Percentiles rank a stretch among this genome's conserved stretches.
phyloP scores from a whole-genome alignment of 2,797 vertebrate species.

The Phataginus tetradactyla region DNA sequence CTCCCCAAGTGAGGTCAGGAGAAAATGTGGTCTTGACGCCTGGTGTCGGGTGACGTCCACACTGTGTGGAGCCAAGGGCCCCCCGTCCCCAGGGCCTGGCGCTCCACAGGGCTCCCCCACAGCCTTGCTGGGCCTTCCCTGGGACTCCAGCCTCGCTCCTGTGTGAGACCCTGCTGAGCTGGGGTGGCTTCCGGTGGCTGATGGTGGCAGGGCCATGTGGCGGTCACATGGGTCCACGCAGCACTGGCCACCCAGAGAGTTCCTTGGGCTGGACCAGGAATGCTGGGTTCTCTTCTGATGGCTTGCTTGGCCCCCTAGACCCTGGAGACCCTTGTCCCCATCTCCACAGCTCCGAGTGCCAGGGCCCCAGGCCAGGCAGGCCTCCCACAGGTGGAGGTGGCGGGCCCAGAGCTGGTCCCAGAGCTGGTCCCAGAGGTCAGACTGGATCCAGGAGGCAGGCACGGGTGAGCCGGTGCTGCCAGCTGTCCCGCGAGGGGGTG shows the following conservation, averaged over 20 bases:
- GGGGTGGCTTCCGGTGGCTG: not conserved
- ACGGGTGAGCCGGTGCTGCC: not conserved
- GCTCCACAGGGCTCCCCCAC: not conserved
- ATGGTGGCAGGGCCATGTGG: accelerated
- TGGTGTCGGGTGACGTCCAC: not conserved
- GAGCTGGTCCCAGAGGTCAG: not conserved
- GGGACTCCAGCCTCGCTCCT: not conserved
- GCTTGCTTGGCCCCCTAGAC: not conserved
- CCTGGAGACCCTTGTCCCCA: not conserved
- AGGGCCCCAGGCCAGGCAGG: not conserved
- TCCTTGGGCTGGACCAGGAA: accelerated
- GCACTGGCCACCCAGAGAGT: not conserved
- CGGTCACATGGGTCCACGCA: accelerated
- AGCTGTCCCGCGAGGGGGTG: too few relatives aligned
- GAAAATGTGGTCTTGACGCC: not conserved
- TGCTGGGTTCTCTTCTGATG: too few relatives aligned
- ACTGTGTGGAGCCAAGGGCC: not conserved
- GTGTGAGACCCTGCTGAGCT: not conserved
- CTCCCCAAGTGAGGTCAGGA: not conserved
- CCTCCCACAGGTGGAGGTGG: not conserved
- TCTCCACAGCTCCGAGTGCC: accelerated
- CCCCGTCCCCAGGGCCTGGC: not conserved
- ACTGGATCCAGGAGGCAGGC: accelerated
- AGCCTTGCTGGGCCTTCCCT: not conserved
- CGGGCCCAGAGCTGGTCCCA: accelerated